Percentiles rank a stretch among this genome's conserved stretches.
phyloP scores from a whole-genome alignment of 2,888 invertebrate genomes.

The Iselma pallidipennis region DNA sequence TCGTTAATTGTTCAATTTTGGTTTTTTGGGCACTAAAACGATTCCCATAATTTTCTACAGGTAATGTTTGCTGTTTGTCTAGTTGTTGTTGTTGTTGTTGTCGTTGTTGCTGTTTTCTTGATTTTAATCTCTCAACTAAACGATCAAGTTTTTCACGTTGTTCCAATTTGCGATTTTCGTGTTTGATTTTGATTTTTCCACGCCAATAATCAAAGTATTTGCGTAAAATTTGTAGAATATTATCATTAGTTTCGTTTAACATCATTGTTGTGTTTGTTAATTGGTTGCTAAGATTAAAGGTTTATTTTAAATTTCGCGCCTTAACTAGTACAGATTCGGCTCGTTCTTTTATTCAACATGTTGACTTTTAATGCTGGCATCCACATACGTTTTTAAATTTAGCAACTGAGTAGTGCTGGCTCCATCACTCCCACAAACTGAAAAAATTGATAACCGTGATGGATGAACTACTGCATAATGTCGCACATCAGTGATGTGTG shows the following conservation, averaged over 20 bases:
- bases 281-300: background rate
- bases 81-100: conserved; percentile 10
- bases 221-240: conserved; percentile 5
- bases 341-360: too few species aligned
- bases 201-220: conserved; percentile 41
- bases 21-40: conserved; percentile 71
- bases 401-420: too few species aligned
- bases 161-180: conserved; percentile 25
- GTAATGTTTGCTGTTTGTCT: conserved; percentile 5
- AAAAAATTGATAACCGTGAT: too few species aligned
- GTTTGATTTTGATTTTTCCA: conserved; percentile 23
- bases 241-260: background rate
- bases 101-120: conserved; percentile 23
- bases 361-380: too few species aligned
- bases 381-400: too few species aligned
- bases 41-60: conserved; percentile 35
- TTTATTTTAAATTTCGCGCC: background rate
- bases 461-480: too few species aligned
- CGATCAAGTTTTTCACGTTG: conserved; percentile 40
- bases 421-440: too few species aligned
- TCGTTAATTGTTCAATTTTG: conserved; percentile 72
- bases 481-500: too few species aligned
- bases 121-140: conserved; percentile 42
- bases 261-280: background rate
- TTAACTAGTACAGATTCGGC: background rate